Conservation (phyloP, 2,113 vertebrate genomes). For the Elephantulus edwardii region DNA sequence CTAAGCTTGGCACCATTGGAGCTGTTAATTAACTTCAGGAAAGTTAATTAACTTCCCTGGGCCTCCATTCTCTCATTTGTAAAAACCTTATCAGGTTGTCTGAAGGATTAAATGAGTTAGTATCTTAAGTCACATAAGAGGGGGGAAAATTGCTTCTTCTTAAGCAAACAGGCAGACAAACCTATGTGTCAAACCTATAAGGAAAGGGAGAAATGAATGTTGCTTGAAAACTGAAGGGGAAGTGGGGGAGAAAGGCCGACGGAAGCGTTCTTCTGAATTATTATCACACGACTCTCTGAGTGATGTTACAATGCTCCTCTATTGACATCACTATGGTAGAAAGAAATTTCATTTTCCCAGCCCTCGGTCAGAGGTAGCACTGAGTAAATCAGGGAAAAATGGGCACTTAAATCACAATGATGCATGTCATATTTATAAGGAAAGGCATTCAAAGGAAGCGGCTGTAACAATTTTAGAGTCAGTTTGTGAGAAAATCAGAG, state of each 20-base stretch:
- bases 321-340: neutral
- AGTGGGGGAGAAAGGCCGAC: neutral
- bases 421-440: neutral
- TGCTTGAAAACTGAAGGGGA: neutral
- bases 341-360: neutral
- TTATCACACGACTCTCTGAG: neutral
- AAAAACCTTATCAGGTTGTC: neutral
- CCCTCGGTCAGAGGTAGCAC: neutral
- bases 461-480: neutral
- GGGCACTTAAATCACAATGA: neutral
- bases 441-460: neutral
- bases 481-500: neutral
- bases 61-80: neutral
- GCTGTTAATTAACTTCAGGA: neutral
- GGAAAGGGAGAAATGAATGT: neutral
- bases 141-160: neutral
- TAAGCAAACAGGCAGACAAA: conserved; percentile 8
- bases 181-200: neutral
- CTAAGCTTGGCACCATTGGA: neutral
- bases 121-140: conserved; percentile 2
- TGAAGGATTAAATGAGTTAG: neutral
- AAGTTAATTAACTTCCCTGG: neutral
- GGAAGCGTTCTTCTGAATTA: neutral
- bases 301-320: neutral
- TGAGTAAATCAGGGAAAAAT: neutral